Evolutionary conservation across 2,113 vertebrate genomes (phyloP).

Genomic region (Macroglossus sobrinus): DNA sequence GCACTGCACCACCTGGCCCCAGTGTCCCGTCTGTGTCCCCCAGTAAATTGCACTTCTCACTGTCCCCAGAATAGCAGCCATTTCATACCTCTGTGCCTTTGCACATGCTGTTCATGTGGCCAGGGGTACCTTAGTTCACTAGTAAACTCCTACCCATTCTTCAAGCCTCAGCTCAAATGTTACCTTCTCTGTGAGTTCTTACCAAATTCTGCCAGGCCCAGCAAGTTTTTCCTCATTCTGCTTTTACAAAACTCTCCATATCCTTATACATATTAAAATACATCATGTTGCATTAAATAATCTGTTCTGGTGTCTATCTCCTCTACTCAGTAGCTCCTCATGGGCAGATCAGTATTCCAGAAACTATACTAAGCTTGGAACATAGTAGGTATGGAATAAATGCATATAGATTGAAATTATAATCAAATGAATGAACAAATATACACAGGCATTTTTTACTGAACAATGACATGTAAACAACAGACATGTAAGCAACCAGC

Average conservation of each 20-base stretch:
- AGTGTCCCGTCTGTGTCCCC: background rate
- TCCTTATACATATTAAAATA: background rate
- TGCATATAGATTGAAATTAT: background rate
- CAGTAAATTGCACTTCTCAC: background rate
- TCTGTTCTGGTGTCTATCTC: background rate
- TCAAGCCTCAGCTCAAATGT: background rate
- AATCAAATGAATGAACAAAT: background rate
- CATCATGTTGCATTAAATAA: background rate
- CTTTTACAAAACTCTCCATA: background rate
- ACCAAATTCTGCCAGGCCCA: background rate
- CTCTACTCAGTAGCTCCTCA: background rate
- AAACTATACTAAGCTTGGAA: background rate
- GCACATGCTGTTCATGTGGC: background rate
- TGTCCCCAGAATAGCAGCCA: background rate
- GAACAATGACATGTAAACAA: background rate
- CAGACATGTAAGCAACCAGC: background rate
- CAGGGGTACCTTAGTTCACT: background rate
- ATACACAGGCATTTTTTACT: background rate
- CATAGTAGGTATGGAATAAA: background rate
- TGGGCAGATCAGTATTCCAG: background rate
- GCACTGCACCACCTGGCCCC: background rate
- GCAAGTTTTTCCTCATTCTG: background rate
- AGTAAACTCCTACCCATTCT: background rate
- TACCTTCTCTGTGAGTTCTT: background rate
- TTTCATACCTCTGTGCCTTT: background rate